phyloP scores from a whole-genome alignment of 1,140 invertebrate genomes.

The Eriosoma lanigerum region DNA sequence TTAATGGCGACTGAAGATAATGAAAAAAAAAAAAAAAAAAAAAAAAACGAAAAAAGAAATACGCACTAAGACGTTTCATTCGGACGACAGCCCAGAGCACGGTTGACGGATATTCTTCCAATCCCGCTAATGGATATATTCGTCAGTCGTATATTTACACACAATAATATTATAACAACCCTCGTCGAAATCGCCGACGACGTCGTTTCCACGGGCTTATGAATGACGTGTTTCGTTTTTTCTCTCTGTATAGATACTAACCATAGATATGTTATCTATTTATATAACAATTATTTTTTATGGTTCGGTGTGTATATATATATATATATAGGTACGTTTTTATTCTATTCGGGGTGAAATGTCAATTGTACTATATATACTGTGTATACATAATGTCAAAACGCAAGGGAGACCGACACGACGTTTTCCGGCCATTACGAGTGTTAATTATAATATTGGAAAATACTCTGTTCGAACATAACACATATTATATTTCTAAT shows the following conservation, averaged over 20 bases:
- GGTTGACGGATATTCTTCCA: constrained; percentile 35
- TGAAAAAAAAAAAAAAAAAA: constrained; percentile 10
- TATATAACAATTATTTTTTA: not conserved
- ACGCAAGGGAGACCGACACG: too few species aligned
- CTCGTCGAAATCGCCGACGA: not conserved
- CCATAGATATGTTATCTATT: not conserved
- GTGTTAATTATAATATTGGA: too few species aligned
- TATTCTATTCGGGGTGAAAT: not conserved
- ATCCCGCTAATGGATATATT: constrained; percentile 35
- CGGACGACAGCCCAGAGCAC: constrained; percentile 11
- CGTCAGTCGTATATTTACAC: constrained; percentile 3
- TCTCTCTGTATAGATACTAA: not conserved
- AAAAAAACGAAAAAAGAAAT: not conserved
- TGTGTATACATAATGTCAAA: too few species aligned
- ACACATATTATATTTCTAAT: too few species aligned
- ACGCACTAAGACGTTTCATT: constrained; percentile 12
- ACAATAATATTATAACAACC: not conserved
- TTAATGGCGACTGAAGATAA: constrained; percentile 4
- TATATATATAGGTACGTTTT: not conserved
- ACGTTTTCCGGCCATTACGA: too few species aligned
- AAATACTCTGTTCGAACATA: too few species aligned
- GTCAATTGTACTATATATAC: not conserved
- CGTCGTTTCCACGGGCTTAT: too few species aligned
- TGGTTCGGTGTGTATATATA: not conserved
- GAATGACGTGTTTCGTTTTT: not conserved